A percentile compares a stretch with the other conserved stretches of the same genome.
Conservation (phyloP, 2,113 vertebrate species). For the Megaceryle torquata region DNA sequence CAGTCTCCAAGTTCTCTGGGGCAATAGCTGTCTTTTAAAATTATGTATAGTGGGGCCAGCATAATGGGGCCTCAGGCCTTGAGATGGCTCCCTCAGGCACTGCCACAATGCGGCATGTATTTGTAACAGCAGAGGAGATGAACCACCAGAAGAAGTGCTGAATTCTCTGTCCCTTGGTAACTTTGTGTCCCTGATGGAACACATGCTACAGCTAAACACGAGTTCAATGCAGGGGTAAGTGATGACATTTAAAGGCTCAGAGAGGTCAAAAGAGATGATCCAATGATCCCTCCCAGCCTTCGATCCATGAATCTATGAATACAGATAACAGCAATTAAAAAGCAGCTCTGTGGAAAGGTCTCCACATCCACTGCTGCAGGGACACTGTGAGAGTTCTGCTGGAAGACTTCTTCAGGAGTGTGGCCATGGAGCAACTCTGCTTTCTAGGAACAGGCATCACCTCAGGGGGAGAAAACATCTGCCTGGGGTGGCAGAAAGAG, state of each 20-base stretch:
- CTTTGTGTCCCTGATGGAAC: neutral
- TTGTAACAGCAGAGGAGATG: neutral
- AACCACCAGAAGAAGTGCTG: neutral
- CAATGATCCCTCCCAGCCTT: neutral
- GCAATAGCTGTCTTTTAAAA: conserved; percentile 15
- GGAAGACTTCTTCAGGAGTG: neutral
- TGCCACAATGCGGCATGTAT: neutral
- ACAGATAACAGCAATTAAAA: neutral
- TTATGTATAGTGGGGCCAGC: neutral
- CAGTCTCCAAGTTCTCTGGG: neutral
- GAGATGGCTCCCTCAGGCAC: neutral
- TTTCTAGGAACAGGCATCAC: neutral
- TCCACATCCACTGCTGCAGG: neutral
- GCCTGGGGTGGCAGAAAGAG: rapidly evolving
- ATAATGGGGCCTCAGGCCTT: neutral
- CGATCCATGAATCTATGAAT: conserved; percentile 17
- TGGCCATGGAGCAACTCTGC: neutral
- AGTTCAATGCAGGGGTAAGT: neutral
- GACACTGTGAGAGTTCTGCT: neutral
- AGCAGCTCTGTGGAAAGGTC: neutral
- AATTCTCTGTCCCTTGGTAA: neutral
- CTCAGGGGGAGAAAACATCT: neutral
- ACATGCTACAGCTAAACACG: neutral
- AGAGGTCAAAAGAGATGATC: conserved; percentile 25
- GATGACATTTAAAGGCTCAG: neutral